Conservation (phyloP, 2,888 invertebrate genomes). For the Zootermopsis nevadensis region DNA sequence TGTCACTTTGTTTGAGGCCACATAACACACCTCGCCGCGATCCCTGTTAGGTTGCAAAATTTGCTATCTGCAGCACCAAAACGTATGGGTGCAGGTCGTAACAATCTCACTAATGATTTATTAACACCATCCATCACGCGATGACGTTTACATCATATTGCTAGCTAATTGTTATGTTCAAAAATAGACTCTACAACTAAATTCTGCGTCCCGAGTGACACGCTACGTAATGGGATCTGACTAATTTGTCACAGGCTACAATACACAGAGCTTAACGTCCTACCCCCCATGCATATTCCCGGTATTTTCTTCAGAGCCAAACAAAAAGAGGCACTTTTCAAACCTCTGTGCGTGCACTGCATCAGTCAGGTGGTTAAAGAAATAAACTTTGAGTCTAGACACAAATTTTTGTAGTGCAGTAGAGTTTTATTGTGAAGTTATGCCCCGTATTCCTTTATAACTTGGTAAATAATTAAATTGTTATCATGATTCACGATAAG, state of each 20-base stretch:
- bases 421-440: too few relatives aligned
- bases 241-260: constrained; percentile 18
- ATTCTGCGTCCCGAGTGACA: constrained; percentile 1
- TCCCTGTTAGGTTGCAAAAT: too few relatives aligned
- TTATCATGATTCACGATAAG: too few relatives aligned
- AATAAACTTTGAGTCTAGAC: too few relatives aligned
- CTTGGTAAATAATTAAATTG: too few relatives aligned
- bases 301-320: neutral
- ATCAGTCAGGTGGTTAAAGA: too few relatives aligned
- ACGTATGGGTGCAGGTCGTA: neutral
- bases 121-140: constrained; percentile 28
- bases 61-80: neutral
- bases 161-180: constrained; percentile 29
- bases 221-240: constrained; percentile 14
- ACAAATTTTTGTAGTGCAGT: too few relatives aligned
- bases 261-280: neutral
- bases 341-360: too few relatives aligned
- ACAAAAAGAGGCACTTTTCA: too few relatives aligned
- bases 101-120: constrained; percentile 24
- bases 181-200: constrained; percentile 20
- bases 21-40: too few relatives aligned
- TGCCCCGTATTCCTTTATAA: too few relatives aligned
- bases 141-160: constrained; percentile 24
- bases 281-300: neutral
- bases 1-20: too few relatives aligned